These are phyloP conservation scores for Keiferia lycopersicella DNA, from an alignment of 2,888 invertebrate genomes.

Conservation along the genomic window DNA sequence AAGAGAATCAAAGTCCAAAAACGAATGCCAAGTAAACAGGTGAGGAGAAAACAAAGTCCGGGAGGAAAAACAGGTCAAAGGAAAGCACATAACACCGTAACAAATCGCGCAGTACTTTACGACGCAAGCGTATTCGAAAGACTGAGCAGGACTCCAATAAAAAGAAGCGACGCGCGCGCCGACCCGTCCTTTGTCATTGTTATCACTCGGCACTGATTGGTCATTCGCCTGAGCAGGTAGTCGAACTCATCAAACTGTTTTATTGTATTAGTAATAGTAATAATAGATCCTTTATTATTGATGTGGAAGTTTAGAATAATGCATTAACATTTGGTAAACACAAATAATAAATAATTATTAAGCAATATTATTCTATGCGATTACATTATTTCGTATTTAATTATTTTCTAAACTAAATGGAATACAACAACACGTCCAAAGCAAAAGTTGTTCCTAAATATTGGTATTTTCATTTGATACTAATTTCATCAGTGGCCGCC, in stretches of 20 bases:
- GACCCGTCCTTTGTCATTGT: too few relatives aligned
- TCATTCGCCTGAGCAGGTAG: too few relatives aligned
- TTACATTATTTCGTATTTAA: too few relatives aligned
- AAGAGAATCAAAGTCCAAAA: conserved; percentile 6
- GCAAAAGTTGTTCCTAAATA: conserved; percentile 17
- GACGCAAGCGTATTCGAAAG: conserved; percentile 13
- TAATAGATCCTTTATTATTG: too few relatives aligned
- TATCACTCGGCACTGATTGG: too few relatives aligned
- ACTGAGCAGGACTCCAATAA: background rate
- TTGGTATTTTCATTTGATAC: conserved; percentile 23
- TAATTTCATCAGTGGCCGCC: conserved; percentile 18
- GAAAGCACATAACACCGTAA: background rate
- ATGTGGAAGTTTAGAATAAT: too few relatives aligned
- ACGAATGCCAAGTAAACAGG: background rate
- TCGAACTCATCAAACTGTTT: too few relatives aligned
- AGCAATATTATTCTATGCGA: background rate
- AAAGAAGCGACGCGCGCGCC: too few relatives aligned
- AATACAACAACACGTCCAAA: conserved; percentile 10
- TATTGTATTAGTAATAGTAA: too few relatives aligned
- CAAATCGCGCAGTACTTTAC: conserved; percentile 9
- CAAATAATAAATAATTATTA: conserved; percentile 20
- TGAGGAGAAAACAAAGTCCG: too few relatives aligned
- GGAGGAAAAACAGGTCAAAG: too few relatives aligned
- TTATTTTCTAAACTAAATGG: background rate
- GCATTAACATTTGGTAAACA: background rate